phyloP scores from a whole-genome alignment of 2,888 invertebrate species.

The Gisinianus flammeolus region DNA sequence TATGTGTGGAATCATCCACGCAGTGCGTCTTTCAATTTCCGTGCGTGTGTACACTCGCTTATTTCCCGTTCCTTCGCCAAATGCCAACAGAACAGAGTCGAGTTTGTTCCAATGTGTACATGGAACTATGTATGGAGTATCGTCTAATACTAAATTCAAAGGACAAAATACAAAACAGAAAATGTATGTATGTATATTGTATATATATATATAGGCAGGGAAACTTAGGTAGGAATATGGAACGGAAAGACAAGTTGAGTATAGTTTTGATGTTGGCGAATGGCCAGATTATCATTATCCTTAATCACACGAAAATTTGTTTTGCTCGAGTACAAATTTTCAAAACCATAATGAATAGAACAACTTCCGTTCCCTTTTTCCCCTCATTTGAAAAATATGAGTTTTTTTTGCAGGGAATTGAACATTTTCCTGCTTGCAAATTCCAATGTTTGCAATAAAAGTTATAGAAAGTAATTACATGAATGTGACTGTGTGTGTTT shows the following conservation, averaged over 20 bases:
- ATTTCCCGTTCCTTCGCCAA: conserved; percentile 4
- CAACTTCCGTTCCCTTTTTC: neutral
- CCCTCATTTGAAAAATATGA: too few relatives aligned
- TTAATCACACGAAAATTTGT: conserved; percentile 12
- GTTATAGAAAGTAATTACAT: too few relatives aligned
- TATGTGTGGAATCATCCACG: neutral
- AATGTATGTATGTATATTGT: neutral
- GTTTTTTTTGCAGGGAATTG: too few relatives aligned
- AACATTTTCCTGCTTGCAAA: too few relatives aligned
- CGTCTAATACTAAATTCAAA: neutral
- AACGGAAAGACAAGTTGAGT: neutral
- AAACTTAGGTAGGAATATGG: neutral
- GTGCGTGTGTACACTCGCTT: conserved; percentile 3
- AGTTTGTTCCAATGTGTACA: neutral
- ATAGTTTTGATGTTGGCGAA: neutral
- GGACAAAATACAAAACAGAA: neutral
- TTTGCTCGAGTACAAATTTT: neutral
- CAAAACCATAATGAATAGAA: neutral
- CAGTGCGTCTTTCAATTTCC: conserved; percentile 15
- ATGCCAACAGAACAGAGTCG: neutral
- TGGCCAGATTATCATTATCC: conserved; percentile 10
- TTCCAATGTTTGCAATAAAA: too few relatives aligned
- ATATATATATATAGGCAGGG: neutral
- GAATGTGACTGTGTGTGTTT: too few relatives aligned
- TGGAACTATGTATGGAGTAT: neutral